Percentiles rank a stretch among this genome's conserved stretches.
Evolutionary conservation across 2,797 vertebrate genomes (phyloP).

Genomic region (Molossus molossus): DNA sequence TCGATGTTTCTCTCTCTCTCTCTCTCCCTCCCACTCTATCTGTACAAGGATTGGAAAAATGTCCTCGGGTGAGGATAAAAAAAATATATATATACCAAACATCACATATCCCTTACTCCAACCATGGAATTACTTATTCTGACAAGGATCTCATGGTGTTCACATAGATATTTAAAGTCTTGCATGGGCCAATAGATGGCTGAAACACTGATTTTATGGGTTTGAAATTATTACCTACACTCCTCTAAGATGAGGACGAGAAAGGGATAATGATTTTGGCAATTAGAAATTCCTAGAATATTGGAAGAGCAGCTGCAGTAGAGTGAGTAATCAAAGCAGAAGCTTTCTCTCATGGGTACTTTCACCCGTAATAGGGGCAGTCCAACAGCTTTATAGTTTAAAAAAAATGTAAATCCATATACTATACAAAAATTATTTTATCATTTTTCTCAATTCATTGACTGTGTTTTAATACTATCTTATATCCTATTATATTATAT

Average conservation of each 20-base stretch:
- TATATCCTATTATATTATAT: neutral
- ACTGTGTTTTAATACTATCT: neutral
- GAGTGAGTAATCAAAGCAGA: neutral
- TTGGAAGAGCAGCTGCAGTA: neutral
- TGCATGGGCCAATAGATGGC: neutral
- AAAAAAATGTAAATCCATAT: constrained; percentile 18
- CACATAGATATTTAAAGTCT: constrained; percentile 7
- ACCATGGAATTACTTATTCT: neutral
- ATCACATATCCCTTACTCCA: neutral
- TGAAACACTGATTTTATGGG: neutral
- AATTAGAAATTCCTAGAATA: constrained; percentile 41
- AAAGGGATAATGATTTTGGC: neutral
- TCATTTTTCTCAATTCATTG: neutral
- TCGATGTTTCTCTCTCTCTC: no score
- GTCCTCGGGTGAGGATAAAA: no score
- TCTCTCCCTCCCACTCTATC: no score
- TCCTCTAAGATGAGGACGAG: constrained; percentile 1
- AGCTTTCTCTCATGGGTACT: neutral
- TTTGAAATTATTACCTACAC: neutral
- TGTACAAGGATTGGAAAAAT: no score
- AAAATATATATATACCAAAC: no score
- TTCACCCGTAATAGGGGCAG: constrained; percentile 21
- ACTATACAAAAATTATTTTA: neutral
- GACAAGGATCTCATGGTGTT: neutral
- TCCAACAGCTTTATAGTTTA: neutral